Evolutionary conservation across 23 tunicate species (phyloP), one percentile per base, ranked within the genome.

Genomic region (Corella eumyota): DNA sequence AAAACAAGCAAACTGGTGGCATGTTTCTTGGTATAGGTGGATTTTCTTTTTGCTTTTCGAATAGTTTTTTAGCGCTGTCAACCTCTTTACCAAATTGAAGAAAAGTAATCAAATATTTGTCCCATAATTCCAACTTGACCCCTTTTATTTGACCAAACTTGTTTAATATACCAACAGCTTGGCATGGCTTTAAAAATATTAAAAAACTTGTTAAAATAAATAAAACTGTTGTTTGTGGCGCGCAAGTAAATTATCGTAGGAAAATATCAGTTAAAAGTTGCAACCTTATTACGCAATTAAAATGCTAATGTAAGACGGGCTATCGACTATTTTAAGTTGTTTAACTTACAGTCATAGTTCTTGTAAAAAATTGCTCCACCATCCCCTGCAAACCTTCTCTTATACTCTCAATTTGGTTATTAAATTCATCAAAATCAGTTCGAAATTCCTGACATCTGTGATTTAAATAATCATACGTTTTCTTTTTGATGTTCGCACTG

Each of bases 391-490:
- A 70, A 34, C 90, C 97, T 54, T 74, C 97, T 13, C 74, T 50
- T 0, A 90, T 56, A 67, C 97, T 77, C 25, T 57, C 73, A 4
- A 90, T 68, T 37, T 74, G 83, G 15, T 50, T 62, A 21, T 57
- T 50, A 40, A 90, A 90, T 24, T 90, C 97, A 22, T 57, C 46
- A 56, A 53, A 90, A 29, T 83, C 97, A 6, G 35, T 15, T 64
- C 78, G 93, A 59, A 83, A 90, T 55, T 90, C 97, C 50, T 64
- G 79, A 47, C 78, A 80, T 28, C 91, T 66, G 56, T 90, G 82
- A 64, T 90, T 83, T 28, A 90, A 79, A 45, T 90, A 84, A 56
- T 83, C 97, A 48, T 90, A 90, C 17, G 81, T 25, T 49, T 79
- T 79, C 68, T 90, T 90, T 45, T 78, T 78, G 62, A 79, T 81